Evolutionary conservation across 2,113 vertebrate genomes (phyloP).

Genomic region (Urocolius indicus): DNA sequence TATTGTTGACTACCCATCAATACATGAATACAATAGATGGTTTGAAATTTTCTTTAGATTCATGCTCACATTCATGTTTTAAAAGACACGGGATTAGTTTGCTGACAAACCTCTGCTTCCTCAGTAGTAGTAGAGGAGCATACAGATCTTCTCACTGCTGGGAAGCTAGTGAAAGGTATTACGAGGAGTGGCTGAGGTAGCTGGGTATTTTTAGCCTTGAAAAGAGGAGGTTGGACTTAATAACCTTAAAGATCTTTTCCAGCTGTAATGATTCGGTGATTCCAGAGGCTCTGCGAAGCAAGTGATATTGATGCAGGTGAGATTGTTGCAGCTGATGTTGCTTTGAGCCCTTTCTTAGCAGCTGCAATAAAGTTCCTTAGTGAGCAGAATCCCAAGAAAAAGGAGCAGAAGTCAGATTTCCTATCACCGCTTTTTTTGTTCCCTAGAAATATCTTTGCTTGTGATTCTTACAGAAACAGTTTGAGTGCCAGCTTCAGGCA

Average conservation of each 20-base stretch:
- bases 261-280: too few relatives aligned
- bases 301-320: not conserved
- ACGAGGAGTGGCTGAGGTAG: too few relatives aligned
- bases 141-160: not conserved
- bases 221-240: too few relatives aligned
- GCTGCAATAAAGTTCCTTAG: not conserved
- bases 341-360: not conserved
- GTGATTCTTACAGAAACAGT: not conserved
- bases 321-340: not conserved
- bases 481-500: not conserved
- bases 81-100: not conserved
- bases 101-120: not conserved
- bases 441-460: not conserved
- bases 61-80: not conserved
- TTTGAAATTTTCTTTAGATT: not conserved
- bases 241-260: too few relatives aligned
- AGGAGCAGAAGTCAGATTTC: not conserved
- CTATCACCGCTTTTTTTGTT: not conserved
- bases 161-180: too few relatives aligned
- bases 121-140: not conserved
- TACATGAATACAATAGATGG: not conserved
- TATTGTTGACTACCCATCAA: not conserved
- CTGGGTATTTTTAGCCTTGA: too few relatives aligned
- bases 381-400: not conserved
- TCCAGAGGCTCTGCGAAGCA: not conserved